Conservation (phyloP, 2,888 invertebrate species). For the Metalampra italica region DNA sequence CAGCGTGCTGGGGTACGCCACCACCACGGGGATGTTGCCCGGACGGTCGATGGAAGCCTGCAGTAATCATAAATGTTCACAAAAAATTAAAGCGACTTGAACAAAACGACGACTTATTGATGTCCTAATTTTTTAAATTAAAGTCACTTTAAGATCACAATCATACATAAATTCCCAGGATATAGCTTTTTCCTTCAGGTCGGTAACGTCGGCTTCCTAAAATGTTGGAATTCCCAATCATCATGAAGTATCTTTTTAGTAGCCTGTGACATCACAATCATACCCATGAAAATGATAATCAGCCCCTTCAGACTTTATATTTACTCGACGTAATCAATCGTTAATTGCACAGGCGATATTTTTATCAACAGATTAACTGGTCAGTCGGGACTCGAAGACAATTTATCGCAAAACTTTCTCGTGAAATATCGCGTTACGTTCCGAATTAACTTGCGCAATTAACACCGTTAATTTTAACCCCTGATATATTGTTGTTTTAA, state of each 20-base stretch:
- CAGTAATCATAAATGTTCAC: too few relatives aligned
- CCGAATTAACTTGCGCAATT: constrained; percentile 27
- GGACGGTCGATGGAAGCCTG: constrained; percentile 88
- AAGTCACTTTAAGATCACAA: too few relatives aligned
- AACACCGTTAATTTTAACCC: constrained; percentile 28
- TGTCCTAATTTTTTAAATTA: too few relatives aligned
- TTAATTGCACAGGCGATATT: constrained; percentile 6
- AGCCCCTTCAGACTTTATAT: too few relatives aligned
- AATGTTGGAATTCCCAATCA: too few relatives aligned
- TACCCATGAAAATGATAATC: too few relatives aligned
- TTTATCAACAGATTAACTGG: constrained; percentile 1
- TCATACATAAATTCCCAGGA: too few relatives aligned
- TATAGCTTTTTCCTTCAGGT: too few relatives aligned
- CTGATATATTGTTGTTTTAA: constrained; percentile 49
- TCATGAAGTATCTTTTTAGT: too few relatives aligned
- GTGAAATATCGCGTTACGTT: not conserved
- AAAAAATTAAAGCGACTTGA: constrained; percentile 2
- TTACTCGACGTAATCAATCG: too few relatives aligned
- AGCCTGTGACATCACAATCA: too few relatives aligned
- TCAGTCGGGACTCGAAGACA: constrained; percentile 27
- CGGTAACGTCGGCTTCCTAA: too few relatives aligned
- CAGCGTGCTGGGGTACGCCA: constrained; percentile 85
- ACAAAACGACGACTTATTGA: not conserved
- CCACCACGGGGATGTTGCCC: constrained; percentile 90
- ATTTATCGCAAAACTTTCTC: constrained; percentile 20